Base-by-base conservation (phyloP, 2,888 invertebrate genomes). In the Lithophane socia region DNA sequence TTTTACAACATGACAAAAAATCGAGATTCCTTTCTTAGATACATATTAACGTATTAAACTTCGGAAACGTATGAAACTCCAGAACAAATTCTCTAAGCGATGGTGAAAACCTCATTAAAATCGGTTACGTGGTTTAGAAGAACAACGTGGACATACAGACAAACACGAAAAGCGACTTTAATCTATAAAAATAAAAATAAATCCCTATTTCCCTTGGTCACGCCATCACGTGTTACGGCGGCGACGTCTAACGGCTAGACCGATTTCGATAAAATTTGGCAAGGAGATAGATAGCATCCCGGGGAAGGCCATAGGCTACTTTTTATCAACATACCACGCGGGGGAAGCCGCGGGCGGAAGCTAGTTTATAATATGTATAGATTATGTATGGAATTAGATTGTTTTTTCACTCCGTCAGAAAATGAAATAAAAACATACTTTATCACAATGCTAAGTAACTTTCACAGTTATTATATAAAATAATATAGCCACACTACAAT, bases 371-470 rank as follows among this genome's bases (percentile, higher is more conserved):
- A 29, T 29, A 29, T 29, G 29, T 29, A 29, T 29, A 29, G 1
- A 29, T 37, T 37, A n/a, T 64, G 1, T 44, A 64, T n/a, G 13
- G 4, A 42, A n/a, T n/a, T 44, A 64, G 8, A 63, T 16, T 54
- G 18, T 68, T 37, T n/a, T 4, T 64, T n/a, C 21, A 56, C 68
- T 24, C 9, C 12, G 3, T 7, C 47, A 54, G 56, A 56, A 42
- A 54, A 68, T 68, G 13, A 63, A 64, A n/a, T 42, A 58, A 70
- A 56, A 42, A 70, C 49, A 52, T 52, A 54, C 44, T 29, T n/a
- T 60, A 66, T 47, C 3, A 24, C 52, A 49, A 64, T 24, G 12
- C 12, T 13, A 64, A 65, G 58, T 58, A 44, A n/a, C 13, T 70
- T 75, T 21, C 21, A 29, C 21, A 21, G 21, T 3, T 10, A 66